Evolutionary conservation across 2,888 invertebrate genomes (phyloP), one percentile per base, ranked within the genome.

Genomic region (Dugesia japonica): DNA sequence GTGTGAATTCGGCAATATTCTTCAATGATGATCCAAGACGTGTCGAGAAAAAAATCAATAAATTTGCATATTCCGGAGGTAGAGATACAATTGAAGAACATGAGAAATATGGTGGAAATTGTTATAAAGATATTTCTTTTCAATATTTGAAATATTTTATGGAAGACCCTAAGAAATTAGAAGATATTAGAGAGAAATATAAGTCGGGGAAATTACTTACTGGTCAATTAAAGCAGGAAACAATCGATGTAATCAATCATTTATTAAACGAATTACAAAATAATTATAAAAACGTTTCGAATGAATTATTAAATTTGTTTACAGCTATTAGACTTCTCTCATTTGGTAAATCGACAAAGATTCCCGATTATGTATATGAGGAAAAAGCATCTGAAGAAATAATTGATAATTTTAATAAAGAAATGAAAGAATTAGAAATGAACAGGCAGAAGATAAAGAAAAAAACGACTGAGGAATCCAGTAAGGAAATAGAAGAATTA

Each of bases 51-150:
- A 31, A 31, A 31, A 89, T 92, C 76, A 89, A 88, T 82, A 95
- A 94, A 86, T 92, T 95, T 85, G 98, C 98, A 1, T 98, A 95
- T 86, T 95, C 95, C 42, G 98, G 98, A 1, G 98, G 98, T 0
- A 91, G 90, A 81, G 88, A 90, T 13, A 94, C 94, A 0, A 87
- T 94, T 0, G 97, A 98, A 82, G 94, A 97, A 82, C 98, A 98
- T 83, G 86, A 91, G 77, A 83, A 82, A 77, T 84, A 85, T 79
- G 97, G 98, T 26, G 98, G 98, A n/a, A 90, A 97, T 86, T 56
- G 56, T 23, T 1, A 56, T 1, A 7, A 13, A 7, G 98, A 99
- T 86, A 92, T 94, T 77, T 89, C 95, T 0, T 98, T 88, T 86
- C 94, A 97, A 84, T 92, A 97, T 86, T 87, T 98, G 28, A 89